Evolutionary conservation across 2,113 vertebrate species (phyloP), one percentile per base, ranked within the genome.

Genomic region (Nesogale talazaci): DNA sequence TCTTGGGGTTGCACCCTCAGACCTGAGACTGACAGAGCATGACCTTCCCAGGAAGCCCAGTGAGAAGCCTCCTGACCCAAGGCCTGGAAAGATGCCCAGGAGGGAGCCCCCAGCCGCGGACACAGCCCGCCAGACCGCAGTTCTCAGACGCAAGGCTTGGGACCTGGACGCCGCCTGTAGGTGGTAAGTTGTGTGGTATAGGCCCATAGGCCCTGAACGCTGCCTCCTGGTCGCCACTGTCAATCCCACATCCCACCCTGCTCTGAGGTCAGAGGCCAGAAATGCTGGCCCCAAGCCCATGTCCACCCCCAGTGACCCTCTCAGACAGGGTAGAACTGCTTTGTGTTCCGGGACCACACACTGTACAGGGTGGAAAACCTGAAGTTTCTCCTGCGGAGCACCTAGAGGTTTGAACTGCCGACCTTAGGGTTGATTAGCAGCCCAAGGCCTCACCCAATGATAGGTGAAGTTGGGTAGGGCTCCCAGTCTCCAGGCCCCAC

Each of bases 71-170:
- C 74, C 94, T 94, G 0, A 94, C 97, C 12, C 97, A 96, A 38
- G 86, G 95, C 63, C 90, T 97, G 34, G 95, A 96, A 56, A 96
- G 89, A 77, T 93, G 95, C 40, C 94, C 97, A 86, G 88, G 83
- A 57, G 96, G 97, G 88, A 95, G 92, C 0, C 81, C 96, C 0
- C 4, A 57, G 0, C 72, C 85, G 74, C 40, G 88, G 59, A 67
- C 65, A 0, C 90, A 84, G 79, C 36, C 92, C 6, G 20, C 92
- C 72, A 89, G 90, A 88, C 11, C 89, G 42, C 89, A 87, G 84
- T 59, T 70, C 56, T 57, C 34, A 0, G 52, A 84, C 75, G 16
- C 3, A 0, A 93, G 94, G 67, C 70, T 90, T 15, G 52, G 79
- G 92, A 89, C 0, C 29, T 86, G 57, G 86, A 36, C 0, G 0